Base-by-base conservation (phyloP, 1,140 invertebrate genomes). In the Helicoverpa zea region DNA sequence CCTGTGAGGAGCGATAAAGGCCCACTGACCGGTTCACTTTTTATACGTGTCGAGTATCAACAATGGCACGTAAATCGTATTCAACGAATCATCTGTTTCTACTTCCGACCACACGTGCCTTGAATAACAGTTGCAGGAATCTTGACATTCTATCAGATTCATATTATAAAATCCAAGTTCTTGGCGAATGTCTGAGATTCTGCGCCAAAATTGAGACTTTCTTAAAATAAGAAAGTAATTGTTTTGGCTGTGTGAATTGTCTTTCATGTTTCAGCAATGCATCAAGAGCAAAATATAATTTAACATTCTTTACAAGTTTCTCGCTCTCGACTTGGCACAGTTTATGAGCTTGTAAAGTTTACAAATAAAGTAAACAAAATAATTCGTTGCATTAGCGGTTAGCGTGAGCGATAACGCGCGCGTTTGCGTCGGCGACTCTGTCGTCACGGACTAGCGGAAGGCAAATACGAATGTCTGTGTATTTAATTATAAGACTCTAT, bases 41-140 rank as follows among this genome's bases (percentile, higher is more conserved):
- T 94, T 94, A 87, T 93, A 89, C 85, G 84, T 86, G 84, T 90
- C 86, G 87, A 87, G 89, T 89, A 89, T 88, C 88, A 92, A 95
- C 94, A 94, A 94, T 94, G 90, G 91, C 87, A 93, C 89, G 91
- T 91, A 91, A 94, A 93, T 79, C 84, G 88, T 93, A 91, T 94
- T 92, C 91, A 90, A 91, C 87, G 86, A 89, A 87, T 92, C 89
- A 87, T 92, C 90, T 88, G 91, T 90, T 88, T 83, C 86, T 81
- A 84, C 83, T 85, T 83, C 84, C 83, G 82, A 83, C 78, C 82
- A 84, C 87, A 88, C 86, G 89, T 88, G 86, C 87, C 78, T 80
- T 79, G 54, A 85, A 81, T 83, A 79, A 83, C 79, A 54, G 78
- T 73, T 76, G 59, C 59, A 76, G 59, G 16, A 63, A 76, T 63